Evolutionary conservation across 2,888 invertebrate species (phyloP), one percentile per base, ranked within the genome.

Genomic region (Drosophila atripex): DNA sequence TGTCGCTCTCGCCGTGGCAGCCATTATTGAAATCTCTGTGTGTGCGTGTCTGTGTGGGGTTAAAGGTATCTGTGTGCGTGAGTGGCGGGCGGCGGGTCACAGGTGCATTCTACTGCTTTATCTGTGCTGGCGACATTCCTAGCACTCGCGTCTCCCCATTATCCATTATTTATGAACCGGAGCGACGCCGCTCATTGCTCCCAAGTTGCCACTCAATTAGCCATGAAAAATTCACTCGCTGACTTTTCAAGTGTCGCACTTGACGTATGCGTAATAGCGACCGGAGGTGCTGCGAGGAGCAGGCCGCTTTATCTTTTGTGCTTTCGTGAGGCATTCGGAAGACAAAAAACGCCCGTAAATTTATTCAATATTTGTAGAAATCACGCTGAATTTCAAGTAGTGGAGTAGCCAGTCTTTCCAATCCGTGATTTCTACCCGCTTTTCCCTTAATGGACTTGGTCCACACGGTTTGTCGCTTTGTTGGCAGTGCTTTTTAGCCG

Each of bases 201-300:
- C 80, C 80, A 84, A 72, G 80, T 84, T 86, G 85, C 78, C 87
- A 86, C 85, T 86, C 78, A 86, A 82, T 82, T 82, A 82, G 85
- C 70, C 68, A 61, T 84, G 82, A 82, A 82, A 82, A 87, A 82
- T 87, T 66, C 78, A 77, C 85, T 43, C 69, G 51, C 55, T 71
- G 68, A 69, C 77, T 75, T 54, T 54, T 32, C 46, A 60, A 60
- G 61, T 71, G 71, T 55, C 61, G 43, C 47, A 43, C 50, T 43
- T 52, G 63, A 32, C 71, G 61, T 71, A 56, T 71, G 46, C 60
- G 60, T 60, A 54, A 55, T 50, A 25, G 12, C 38, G 35, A 4
- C 6, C 39, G 7, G 30, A 16, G 14, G 28, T 12, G n/a, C n/a
- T 35, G 5, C n/a, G 11, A 21, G 3, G 21, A 4, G 21, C 21